Percentiles rank a stretch among this genome's conserved stretches.
Conservation (phyloP, 2,888 invertebrate genomes). For the Nomada fucata region DNA sequence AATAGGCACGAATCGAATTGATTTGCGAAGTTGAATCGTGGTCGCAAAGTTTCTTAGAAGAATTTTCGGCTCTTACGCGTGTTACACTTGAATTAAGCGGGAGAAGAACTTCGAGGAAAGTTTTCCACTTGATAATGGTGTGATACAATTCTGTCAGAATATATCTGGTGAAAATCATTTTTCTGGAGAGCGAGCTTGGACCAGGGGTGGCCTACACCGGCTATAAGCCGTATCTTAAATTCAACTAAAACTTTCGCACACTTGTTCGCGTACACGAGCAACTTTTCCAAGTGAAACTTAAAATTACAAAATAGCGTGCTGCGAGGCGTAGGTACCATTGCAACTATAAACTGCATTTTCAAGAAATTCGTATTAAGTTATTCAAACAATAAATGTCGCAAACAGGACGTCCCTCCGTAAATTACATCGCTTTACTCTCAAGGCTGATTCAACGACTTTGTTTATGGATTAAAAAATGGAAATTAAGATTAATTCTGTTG, state of each 20-base stretch:
- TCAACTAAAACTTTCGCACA: not conserved
- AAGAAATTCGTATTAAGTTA: not conserved
- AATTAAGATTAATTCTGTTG: too few species aligned
- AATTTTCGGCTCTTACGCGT: too few species aligned
- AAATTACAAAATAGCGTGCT: not conserved
- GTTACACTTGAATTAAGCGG: not conserved
- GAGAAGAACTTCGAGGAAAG: not conserved
- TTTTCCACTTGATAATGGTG: not conserved
- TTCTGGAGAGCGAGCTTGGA: slow-evolving; percentile 1
- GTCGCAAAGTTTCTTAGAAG: too few species aligned
- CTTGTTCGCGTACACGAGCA: not conserved
- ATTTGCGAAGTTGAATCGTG: too few species aligned
- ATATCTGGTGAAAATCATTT: slow-evolving; percentile 4
- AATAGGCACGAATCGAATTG: too few species aligned
- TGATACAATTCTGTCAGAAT: slow-evolving; percentile 2
- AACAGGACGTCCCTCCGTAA: too few species aligned
- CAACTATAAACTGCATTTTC: not conserved
- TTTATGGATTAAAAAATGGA: too few species aligned
- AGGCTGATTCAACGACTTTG: too few species aligned
- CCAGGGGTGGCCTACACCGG: not conserved
- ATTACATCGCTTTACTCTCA: too few species aligned
- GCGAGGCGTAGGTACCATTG: not conserved
- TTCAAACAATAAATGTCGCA: too few species aligned
- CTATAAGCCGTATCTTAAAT: not conserved
- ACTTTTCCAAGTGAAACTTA: not conserved